Evolutionary conservation across 2,797 vertebrate genomes (phyloP), one percentile per base, ranked within the genome.

Genomic region (Rhabdomys pumilio): DNA sequence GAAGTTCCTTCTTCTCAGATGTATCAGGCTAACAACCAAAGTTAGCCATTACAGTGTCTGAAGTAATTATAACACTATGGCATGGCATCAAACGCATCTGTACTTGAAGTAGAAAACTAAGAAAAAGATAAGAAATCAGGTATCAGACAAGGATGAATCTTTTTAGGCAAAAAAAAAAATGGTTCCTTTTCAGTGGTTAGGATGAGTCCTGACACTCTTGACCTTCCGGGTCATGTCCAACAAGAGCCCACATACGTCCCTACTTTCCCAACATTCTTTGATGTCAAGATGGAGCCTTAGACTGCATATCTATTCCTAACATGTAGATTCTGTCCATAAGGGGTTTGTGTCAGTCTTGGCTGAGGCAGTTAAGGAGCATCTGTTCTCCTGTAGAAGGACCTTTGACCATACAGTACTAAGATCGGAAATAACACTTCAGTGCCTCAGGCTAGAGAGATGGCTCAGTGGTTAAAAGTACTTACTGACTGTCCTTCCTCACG

Each of bases 311-410:
- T 47, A 44, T n/a, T 53, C 20, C 44, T 87, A 6, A 12, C 38
- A 3, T 0, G 11, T 20, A 1, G 50, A 26, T 88, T 29, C 38
- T 47, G 26, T 41, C 20, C 15, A 1, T 1, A 4, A 13, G 24
- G 31, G 31, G 1, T 31, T 50, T 55, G 47, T 34, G 5, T 31
- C n/a, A 13, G 0, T 80, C 44, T 59, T 55, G 44, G 11, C 55
- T 20, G 34, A 61, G 12, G 29, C 6, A 65, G 7, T 20, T 65
- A 26, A 55, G 29, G 57, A 2, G 0, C 19, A 19, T 1, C 53
- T 65, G 3, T 69, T 50, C n/a, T 53, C 19, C 31, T 0, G 1
- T 9, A 9, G 44, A 20, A 20, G 76, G 41, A 15, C 44, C 7
- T 19, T n/a, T 26, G 57, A n/a, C 12, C 41, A 4, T 13, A 2